These are phyloP conservation scores for Paragorgia papillata DNA, from an alignment of 92 coral and sea anemone genomes.

Conservation along the genomic window DNA sequence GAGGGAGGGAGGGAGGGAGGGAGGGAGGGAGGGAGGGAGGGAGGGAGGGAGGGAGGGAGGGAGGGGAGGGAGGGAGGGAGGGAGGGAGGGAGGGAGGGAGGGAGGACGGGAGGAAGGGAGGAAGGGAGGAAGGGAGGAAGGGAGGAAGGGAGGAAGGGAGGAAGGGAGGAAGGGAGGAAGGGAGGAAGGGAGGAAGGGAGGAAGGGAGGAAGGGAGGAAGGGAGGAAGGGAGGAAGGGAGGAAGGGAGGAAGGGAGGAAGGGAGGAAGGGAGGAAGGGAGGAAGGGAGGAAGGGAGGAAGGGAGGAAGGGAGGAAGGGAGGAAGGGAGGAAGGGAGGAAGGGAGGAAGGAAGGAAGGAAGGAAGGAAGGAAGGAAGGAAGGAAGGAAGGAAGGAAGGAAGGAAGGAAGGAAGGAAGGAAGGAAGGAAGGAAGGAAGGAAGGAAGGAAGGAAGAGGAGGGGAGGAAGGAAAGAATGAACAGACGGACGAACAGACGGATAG, in stretches of 20 bases:
- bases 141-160: not conserved
- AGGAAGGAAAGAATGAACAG: not conserved
- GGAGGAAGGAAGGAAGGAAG: not conserved
- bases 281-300: not conserved
- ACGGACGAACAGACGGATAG: not conserved
- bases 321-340: conserved; percentile 3
- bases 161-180: conserved; percentile 9
- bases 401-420: not conserved
- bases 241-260: conserved; percentile 1
- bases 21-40: not conserved
- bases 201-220: too few relatives aligned
- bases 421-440: not conserved
- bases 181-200: too few relatives aligned
- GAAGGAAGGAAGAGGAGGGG: not conserved
- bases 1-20: not conserved
- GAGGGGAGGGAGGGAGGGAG: not conserved
- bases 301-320: not conserved
- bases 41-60: not conserved
- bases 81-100: not conserved
- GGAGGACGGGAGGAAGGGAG: not conserved
- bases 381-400: not conserved
- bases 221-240: too few relatives aligned
- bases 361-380: not conserved
- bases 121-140: not conserved
- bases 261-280: not conserved